Evolutionary conservation across 2,797 vertebrate species (phyloP), one percentile per base, ranked within the genome.

Genomic region (Oophaga sylvatica): DNA sequence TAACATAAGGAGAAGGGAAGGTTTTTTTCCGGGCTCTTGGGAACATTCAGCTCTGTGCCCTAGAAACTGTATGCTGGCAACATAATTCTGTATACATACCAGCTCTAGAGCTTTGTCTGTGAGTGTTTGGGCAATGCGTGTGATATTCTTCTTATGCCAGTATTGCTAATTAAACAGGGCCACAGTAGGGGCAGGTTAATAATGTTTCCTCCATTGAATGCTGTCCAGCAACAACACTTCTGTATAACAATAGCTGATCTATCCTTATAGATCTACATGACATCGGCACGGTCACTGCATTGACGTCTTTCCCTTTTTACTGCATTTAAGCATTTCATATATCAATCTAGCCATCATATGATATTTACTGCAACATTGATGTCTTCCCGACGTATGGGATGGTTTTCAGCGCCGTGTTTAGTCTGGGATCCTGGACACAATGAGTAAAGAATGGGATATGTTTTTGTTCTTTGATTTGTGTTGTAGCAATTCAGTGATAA

Each of bases 21-120:
- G 71, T 75, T 81, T 82, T 81, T 78, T 82, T 20, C 45, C 29
- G n/a, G 90, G 91, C 89, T 91, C 22, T 86, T 91, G 88, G 70
- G 87, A 87, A 87, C 10, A 84, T 80, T 71, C 81, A 88, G 35
- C 76, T 57, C 71, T 15, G 90, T 90, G 91, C 68, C 81, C 81
- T 86, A 84, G 91, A 84, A 89, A 89, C 90, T 76, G 71, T 80
- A 81, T 68, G 77, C 77, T 73, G 77, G 71, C 71, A 84, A 65
- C 83, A 77, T 77, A 48, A 29, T 65, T 48, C 16, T 45, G 60
- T 22, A 71, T 53, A 65, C 31, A 76, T 84, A 62, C 57, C 70
- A 76, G 83, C 71, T 87, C 20, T 76, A 81, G 65, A 73, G 78
- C 19, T 41, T 22, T 53, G 56, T 22, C 57, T 65, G 68, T 17